Evolutionary conservation across 2,797 vertebrate species (phyloP), one percentile per base, ranked within the genome.

Genomic region (Hydrolagus colliei): DNA sequence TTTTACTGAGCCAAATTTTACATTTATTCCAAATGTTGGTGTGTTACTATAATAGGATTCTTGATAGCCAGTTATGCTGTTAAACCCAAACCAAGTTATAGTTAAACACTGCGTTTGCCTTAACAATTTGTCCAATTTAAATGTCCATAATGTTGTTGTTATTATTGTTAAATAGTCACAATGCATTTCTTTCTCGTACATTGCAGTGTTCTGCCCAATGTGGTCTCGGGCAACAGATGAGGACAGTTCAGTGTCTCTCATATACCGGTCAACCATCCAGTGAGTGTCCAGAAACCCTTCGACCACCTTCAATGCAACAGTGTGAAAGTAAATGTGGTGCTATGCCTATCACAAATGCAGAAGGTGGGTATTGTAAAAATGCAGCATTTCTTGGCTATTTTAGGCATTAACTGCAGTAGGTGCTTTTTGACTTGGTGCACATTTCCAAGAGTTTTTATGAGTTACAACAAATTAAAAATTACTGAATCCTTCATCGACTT

Each of bases 281-380:
- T 1, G 97, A 99, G 73, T 99, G 98, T 87, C 87, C 93, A 16
- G 97, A 99, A 89, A 89, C 94, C 77, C 91, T 94, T 87, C 95
- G 96, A 10, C 98, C 97, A 87, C 91, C 94, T 86, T 95, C 92
- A 86, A 97, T 98, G 96, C 98, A 99, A 91, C 98, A 99, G 92
- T 99, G 98, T 88, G 97, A 99, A 92, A 99, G 97, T 93, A 98
- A 97, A 95, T 99, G 98, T 90, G 97, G 98, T 78, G 95, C 95
- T 90, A 95, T 94, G 82, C 98, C 97, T 52, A 94, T 96, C 93
- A 92, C 96, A 89, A 97, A 93, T 67, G 93, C 95, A 41, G 98
- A 99, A 91, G 98, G 98, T 99, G 91, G 95, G 95, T 92, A 67
- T 87, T 72, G 13, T 63, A 68, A 76, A 67, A 84, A 7, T n/a